Evolutionary conservation across 2,888 invertebrate genomes (phyloP), one percentile per base, ranked within the genome.

Genomic region (Marronus borbonicus): DNA sequence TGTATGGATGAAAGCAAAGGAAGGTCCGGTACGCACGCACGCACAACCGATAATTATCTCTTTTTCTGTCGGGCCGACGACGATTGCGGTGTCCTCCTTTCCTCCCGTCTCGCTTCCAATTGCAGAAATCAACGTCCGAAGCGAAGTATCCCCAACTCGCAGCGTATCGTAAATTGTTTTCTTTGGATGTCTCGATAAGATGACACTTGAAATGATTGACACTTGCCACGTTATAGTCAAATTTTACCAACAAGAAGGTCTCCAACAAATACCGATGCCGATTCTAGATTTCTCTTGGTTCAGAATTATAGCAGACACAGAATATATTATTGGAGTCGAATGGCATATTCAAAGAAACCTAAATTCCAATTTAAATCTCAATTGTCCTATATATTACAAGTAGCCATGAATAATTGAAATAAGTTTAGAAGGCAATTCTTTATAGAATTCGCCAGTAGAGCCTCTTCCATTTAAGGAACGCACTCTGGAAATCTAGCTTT

Each of bases 191-290:
- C 55, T 58, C 55, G 20, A 20, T 31, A 8, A 20, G 12, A 14
- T 36, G 20, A 17, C 8, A 66, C 10, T 12, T 50, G 17, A 70
- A 49, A 7, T 65, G 80, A 81, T 80, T 80, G 81, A 80, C 81
- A 80, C 77, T 79, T 81, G 80, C 70, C 80, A 81, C 79, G 79
- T 77, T 24, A 39, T 52, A 64, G 76, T 79, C 77, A 80, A 76
- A 76, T 75, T 77, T 81, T 76, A 77, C 65, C 28, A 52, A 62
- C 5, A 10, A n/a, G 60, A 62, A 62, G 3, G 12, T 62, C 60
- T 62, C 5, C 7, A 36, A 36, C 1, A 5, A 36, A 36, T 7
- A 36, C 7, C 36, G 3, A 36, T 36, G 0, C 36, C 36, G 36
- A 36, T 36, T 36, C 2, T 39, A 39, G 3, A 8, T 39, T 39